Evolutionary conservation across 2,797 vertebrate species (phyloP), one percentile per base, ranked within the genome.

Genomic region (Sarcophilus harrisii): DNA sequence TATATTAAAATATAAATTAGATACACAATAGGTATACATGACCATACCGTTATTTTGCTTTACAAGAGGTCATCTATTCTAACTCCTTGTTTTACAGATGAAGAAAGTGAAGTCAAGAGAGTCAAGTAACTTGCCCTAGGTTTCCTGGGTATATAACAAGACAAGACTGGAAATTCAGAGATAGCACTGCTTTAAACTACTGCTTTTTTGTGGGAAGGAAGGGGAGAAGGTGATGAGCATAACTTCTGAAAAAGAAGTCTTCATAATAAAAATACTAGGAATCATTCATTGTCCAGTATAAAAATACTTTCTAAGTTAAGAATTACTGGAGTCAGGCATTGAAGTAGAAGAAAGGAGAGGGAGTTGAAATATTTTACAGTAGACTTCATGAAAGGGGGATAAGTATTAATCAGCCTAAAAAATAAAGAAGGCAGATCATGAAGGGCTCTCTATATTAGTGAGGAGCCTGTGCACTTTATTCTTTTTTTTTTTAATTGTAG

Each of bases 401-500:
- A 58, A 49, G 57, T 5, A 92, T 66, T 66, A 87, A 95, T 90
- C 73, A 95, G 54, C 14, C 54, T 1, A 29, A 49, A 94, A 92
- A 87, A 92, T 91, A 60, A 55, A 52, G 4, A 27, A 58, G 27
- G 10, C 52, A 73, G 29, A 38, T 24, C 66, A 59, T 60, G 3
- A 93, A 95, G 27, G 18, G 66, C 90, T 93, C 29, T 93, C 52
- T 62, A 93, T 95, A 89, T 92, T 6, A 73, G n/a, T 38, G n/a
- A 38, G 45, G 28, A 96, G 90, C 58, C 92, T 91, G 5, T 0
- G 10, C 9, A 93, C 55, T 91, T 95, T 45, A 95, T 94, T 93
- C 87, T 14, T 52, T 52, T 49, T 49, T 49, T 49, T 49, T 49
- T 49, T 49, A 49, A 49, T 49, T 49, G 4, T 49, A 49, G 49